Evolutionary conservation across 2,888 invertebrate genomes (phyloP).

Genomic region (Tuta absoluta): DNA sequence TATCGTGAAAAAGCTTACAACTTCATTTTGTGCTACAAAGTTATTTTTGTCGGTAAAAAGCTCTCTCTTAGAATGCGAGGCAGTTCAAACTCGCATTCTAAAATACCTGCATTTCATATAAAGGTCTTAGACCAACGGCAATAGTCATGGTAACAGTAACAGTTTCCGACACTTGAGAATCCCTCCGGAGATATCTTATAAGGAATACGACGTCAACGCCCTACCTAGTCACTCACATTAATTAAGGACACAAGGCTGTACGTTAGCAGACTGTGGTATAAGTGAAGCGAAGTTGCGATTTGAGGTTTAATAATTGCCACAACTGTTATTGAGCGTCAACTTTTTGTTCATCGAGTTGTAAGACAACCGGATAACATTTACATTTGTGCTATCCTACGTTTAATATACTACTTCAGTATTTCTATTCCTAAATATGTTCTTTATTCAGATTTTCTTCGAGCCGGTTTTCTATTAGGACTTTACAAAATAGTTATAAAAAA

Average conservation of each 20-base stretch:
- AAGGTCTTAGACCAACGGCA: not conserved
- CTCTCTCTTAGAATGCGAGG: not conserved
- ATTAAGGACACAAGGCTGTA: constrained; percentile 31
- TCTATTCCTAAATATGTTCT: too few species aligned
- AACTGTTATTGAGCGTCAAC: not conserved
- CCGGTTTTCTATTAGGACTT: too few species aligned
- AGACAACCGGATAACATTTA: too few species aligned
- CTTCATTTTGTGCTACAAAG: not conserved
- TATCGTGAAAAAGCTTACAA: not conserved
- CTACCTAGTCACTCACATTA: constrained; percentile 31
- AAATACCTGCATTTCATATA: not conserved
- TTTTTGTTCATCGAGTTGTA: too few species aligned
- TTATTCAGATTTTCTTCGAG: too few species aligned
- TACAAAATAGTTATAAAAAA: too few species aligned
- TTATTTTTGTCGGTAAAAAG: not conserved
- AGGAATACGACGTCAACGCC: constrained; percentile 29
- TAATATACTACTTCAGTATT: too few species aligned
- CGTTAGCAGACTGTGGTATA: not conserved
- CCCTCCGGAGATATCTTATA: constrained; percentile 24
- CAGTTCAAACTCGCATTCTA: not conserved
- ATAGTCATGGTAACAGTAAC: not conserved
- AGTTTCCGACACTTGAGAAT: not conserved
- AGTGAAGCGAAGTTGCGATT: not conserved
- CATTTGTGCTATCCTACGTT: too few species aligned
- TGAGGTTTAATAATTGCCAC: not conserved